Evolutionary conservation across 2,113 vertebrate species (phyloP).

Genomic region (Indri indri): DNA sequence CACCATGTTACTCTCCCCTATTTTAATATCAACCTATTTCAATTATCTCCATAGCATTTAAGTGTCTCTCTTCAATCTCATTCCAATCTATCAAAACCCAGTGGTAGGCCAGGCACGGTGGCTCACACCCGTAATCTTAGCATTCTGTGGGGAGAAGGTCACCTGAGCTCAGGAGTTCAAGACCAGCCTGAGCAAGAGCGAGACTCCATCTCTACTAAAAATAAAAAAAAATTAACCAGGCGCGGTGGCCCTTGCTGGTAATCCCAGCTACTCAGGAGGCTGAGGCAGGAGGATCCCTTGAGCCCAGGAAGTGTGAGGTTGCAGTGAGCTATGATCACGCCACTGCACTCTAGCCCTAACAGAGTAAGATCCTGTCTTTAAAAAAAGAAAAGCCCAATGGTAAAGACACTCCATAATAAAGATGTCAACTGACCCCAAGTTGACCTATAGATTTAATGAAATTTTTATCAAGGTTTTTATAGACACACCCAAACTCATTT

Average conservation of each 20-base stretch:
- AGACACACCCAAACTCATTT: neutral
- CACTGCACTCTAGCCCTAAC: neutral
- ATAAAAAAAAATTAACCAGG: neutral
- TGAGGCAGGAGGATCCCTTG: neutral
- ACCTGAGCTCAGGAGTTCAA: neutral
- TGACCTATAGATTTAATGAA: neutral
- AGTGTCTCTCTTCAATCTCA: neutral
- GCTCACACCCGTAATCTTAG: neutral
- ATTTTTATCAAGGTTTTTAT: neutral
- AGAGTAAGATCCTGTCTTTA: neutral
- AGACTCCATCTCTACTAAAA: neutral
- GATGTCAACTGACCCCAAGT: neutral
- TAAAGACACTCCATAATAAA: conserved; percentile 36
- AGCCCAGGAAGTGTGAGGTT: neutral
- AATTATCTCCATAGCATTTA: conserved; percentile 23
- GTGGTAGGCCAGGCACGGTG: neutral
- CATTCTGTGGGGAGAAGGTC: neutral
- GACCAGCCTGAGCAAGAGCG: neutral
- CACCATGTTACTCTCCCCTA: neutral
- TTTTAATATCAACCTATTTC: conserved; percentile 4
- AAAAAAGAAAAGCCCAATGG: neutral
- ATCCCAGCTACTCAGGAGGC: neutral
- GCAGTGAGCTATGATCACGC: neutral
- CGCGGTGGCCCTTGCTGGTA: too few species aligned
- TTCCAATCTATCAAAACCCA: too few species aligned